These are phyloP conservation scores for Peromyscus maniculatus DNA, from an alignment of 2,113 vertebrate species.

Conservation along the genomic window DNA sequence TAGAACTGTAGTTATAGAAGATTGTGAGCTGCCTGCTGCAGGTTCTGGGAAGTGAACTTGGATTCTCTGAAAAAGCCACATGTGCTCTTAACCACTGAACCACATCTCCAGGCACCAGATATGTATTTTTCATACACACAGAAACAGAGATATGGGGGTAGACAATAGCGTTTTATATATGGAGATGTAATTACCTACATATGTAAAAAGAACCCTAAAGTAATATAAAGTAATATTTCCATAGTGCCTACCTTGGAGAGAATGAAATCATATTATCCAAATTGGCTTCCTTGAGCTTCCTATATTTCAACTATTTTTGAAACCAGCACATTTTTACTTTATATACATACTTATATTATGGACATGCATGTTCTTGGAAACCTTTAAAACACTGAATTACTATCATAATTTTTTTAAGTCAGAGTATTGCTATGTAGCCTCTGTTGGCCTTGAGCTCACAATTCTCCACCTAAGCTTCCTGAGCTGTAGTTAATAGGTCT, in stretches of 20 bases:
- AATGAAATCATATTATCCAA: not conserved
- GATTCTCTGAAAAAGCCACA: not conserved
- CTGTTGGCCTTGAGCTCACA: not conserved
- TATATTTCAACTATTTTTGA: not conserved
- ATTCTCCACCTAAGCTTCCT: not conserved
- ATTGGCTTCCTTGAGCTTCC: not conserved
- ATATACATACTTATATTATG: not conserved
- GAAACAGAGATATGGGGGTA: not conserved
- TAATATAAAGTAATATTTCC: not conserved
- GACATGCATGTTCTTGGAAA: not conserved
- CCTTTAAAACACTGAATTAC: not conserved
- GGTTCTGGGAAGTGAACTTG: not conserved
- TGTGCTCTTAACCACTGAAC: not conserved
- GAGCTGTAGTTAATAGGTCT: no score
- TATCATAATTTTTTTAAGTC: not conserved
- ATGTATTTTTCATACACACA: not conserved
- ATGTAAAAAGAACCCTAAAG: not conserved
- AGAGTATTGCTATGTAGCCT: not conserved
- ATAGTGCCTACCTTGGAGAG: not conserved
- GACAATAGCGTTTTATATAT: not conserved
- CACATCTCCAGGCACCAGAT: not conserved
- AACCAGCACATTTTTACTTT: not conserved
- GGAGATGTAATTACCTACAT: not conserved
- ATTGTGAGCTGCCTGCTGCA: no score
- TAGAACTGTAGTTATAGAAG: not conserved